A percentile compares a stretch with the other conserved stretches of the same genome.
phyloP scores from a whole-genome alignment of 2,888 invertebrate species.

The Oscheius sp. region DNA sequence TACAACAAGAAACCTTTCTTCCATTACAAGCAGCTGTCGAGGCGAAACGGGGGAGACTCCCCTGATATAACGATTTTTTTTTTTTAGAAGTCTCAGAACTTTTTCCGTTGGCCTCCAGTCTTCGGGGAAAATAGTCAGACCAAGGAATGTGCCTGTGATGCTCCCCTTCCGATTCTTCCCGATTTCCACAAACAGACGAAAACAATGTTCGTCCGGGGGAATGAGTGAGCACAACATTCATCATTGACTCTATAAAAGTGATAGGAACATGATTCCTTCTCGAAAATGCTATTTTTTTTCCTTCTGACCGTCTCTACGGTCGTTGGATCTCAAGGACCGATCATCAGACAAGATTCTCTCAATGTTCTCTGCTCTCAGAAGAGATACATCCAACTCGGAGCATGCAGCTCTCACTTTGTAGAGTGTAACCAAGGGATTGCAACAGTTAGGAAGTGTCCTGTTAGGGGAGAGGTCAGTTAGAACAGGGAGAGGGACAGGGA shows the following conservation, averaged over 20 bases:
- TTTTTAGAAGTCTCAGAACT: too few species aligned
- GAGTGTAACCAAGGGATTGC: neutral
- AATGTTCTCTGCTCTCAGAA: neutral
- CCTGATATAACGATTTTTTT: too few species aligned
- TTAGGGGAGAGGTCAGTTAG: slow-evolving; percentile 16
- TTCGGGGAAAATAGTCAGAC: neutral
- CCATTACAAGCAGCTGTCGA: too few species aligned
- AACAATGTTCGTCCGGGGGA: too few species aligned
- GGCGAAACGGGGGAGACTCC: too few species aligned
- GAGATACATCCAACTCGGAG: slow-evolving; percentile 8
- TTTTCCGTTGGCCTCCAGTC: too few species aligned
- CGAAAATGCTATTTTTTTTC: neutral
- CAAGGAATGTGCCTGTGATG: slow-evolving; percentile 1
- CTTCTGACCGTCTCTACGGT: neutral
- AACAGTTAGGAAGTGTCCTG: slow-evolving; percentile 17
- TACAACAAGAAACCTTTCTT: too few species aligned
- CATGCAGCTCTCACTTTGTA: slow-evolving; percentile 9
- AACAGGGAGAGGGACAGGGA: too few species aligned
- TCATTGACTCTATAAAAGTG: too few species aligned
- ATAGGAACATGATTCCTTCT: neutral
- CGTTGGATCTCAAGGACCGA: neutral
- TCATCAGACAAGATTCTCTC: neutral
- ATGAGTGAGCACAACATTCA: too few species aligned
- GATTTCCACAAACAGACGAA: too few species aligned
- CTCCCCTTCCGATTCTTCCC: too few species aligned